Percentiles rank a stretch among this genome's conserved stretches.
Conservation (phyloP, 2,113 vertebrate species). For the Myodes glareolus region DNA sequence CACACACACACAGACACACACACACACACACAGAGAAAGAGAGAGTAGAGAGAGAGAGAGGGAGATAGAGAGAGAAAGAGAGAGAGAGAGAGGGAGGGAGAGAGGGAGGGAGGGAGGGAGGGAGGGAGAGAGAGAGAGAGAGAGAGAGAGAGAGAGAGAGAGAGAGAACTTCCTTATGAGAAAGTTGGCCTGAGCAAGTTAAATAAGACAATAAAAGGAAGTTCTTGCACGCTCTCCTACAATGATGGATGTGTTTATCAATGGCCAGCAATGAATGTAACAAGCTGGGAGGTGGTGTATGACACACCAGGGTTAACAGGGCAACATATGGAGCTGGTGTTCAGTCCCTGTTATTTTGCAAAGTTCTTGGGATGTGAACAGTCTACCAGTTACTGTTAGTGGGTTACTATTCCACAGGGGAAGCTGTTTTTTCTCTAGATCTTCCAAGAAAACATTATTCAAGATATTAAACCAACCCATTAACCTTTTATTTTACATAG, state of each 20-base stretch:
- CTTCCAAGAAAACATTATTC: slow-evolving; percentile 25
- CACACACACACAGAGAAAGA: background rate
- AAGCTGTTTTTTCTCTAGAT: background rate
- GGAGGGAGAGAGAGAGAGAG: too few species aligned
- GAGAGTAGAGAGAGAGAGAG: too few species aligned
- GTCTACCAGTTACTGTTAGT: slow-evolving; percentile 31
- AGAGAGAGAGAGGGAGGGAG: too few species aligned
- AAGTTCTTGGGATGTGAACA: background rate
- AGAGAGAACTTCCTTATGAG: background rate
- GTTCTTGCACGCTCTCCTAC: slow-evolving; percentile 28
- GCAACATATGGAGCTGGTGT: background rate
- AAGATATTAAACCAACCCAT: background rate
- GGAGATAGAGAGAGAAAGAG: too few species aligned
- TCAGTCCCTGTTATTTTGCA: background rate
- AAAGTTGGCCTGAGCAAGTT: background rate
- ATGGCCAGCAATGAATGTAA: slow-evolving; percentile 64
- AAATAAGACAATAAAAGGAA: slow-evolving; percentile 57
- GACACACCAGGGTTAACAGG: slow-evolving; percentile 67
- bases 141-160: too few species aligned
- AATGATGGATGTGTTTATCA: slow-evolving; percentile 61
- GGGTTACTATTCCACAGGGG: background rate
- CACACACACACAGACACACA: background rate
- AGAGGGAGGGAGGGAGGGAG: too few species aligned
- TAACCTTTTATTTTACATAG: background rate
- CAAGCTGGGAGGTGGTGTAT: slow-evolving; percentile 59